These are phyloP conservation scores for Meleagris gallopavo DNA, from an alignment of 2,113 vertebrate genomes.

Conservation along the genomic window DNA sequence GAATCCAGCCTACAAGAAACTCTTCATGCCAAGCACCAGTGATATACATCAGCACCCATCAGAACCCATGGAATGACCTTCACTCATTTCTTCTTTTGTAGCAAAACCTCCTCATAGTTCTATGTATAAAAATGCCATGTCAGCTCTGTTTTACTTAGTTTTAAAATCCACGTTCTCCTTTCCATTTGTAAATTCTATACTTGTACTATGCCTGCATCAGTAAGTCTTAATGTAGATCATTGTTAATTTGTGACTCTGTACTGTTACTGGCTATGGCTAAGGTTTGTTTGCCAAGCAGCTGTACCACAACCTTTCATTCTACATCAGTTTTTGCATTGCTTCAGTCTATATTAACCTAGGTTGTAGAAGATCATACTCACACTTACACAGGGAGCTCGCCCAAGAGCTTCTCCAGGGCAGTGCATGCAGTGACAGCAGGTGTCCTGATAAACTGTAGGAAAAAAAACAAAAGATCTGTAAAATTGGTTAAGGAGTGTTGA, in stretches of 20 bases:
- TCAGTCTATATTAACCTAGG: neutral
- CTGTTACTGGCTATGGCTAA: neutral
- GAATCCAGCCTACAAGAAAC: neutral
- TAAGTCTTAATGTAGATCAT: neutral
- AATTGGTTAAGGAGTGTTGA: neutral
- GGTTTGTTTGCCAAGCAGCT: neutral
- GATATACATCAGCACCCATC: neutral
- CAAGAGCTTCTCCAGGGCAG: neutral
- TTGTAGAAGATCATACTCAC: neutral
- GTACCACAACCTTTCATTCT: neutral
- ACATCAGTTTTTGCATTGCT: neutral
- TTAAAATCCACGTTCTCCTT: neutral
- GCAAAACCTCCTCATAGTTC: neutral
- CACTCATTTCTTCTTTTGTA: neutral
- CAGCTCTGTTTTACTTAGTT: neutral
- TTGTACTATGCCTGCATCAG: neutral
- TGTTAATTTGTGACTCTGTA: neutral
- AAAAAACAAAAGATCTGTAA: neutral
- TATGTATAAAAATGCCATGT: neutral
- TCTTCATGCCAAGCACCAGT: neutral
- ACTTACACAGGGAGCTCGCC: fast-evolving
- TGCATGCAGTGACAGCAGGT: neutral
- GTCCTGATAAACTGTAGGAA: neutral
- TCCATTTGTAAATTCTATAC: neutral
- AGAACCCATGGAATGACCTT: neutral